A percentile compares a stretch with the other conserved stretches of the same genome.
These are phyloP conservation scores for Tanypteryx hageni DNA, from an alignment of 2,888 invertebrate species.

Conservation along the genomic window DNA sequence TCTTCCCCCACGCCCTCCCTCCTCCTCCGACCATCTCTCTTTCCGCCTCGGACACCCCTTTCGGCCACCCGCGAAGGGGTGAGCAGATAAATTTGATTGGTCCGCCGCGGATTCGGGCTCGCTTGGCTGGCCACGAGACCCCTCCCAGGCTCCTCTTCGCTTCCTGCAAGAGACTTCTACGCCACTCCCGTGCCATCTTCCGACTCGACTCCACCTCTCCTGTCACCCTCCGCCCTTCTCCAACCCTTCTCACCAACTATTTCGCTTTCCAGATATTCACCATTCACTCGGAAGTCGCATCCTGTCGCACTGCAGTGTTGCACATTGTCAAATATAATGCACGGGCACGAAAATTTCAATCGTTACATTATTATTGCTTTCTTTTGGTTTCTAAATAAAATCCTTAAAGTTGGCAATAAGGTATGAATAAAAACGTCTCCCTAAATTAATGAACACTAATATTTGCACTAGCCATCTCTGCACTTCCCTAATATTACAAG, in stretches of 20 bases:
- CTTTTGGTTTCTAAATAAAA: not conserved
- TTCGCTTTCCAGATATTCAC: not conserved
- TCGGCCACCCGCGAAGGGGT: not conserved
- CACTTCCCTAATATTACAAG: too few species aligned
- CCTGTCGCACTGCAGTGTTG: too few species aligned
- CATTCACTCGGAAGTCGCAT: not conserved
- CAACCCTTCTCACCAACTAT: not conserved
- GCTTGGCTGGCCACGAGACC: not conserved
- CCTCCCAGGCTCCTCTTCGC: not conserved
- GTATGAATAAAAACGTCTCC: too few species aligned
- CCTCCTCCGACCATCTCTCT: not conserved
- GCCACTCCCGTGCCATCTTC: not conserved
- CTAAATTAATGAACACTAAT: too few species aligned
- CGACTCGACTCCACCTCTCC: not conserved
- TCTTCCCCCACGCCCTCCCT: too few species aligned
- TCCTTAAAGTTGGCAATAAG: too few species aligned
- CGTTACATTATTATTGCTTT: not conserved
- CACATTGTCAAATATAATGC: too few species aligned
- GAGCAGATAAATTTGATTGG: constrained; percentile 27
- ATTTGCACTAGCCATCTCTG: too few species aligned
- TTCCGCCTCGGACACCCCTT: not conserved
- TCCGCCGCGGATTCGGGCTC: constrained; percentile 32
- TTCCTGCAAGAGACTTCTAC: not conserved
- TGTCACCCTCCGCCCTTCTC: not conserved
- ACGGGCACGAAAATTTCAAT: too few species aligned